Evolutionary conservation across 2,888 invertebrate genomes (phyloP).

Genomic region (Asteroscopus sphinx): DNA sequence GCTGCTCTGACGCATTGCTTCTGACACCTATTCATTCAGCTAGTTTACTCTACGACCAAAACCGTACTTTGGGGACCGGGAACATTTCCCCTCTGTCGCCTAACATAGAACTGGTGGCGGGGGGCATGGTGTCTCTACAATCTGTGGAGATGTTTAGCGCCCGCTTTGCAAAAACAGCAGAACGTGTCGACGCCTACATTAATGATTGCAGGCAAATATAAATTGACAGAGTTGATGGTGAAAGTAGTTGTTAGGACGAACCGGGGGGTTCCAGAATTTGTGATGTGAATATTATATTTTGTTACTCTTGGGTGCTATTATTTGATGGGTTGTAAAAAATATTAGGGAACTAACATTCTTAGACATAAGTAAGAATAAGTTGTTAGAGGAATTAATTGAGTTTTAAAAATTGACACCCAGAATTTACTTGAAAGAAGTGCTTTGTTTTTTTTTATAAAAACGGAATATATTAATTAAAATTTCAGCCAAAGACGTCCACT

Average conservation of each 20-base stretch:
- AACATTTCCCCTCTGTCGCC: conserved; percentile 57
- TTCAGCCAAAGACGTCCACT: too few relatives aligned
- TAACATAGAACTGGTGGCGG: conserved; percentile 37
- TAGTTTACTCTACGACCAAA: conserved; percentile 73
- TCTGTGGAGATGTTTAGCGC: conserved; percentile 35
- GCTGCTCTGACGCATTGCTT: conserved; percentile 81
- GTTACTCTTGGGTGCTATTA: conserved; percentile 60
- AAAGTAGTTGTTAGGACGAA: conserved; percentile 84
- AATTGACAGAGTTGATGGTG: conserved; percentile 83
- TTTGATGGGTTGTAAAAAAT: conserved; percentile 60
- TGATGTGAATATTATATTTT: conserved; percentile 84
- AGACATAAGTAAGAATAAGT: too few relatives aligned
- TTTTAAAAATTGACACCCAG: too few relatives aligned
- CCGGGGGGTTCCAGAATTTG: conserved; percentile 75
- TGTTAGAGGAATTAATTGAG: too few relatives aligned
- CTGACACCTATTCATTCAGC: conserved; percentile 86
- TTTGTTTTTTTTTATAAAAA: too few relatives aligned
- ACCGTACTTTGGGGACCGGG: conserved; percentile 56
- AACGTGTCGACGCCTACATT: conserved; percentile 74
- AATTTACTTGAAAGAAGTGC: too few relatives aligned
- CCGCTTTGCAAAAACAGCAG: conserved; percentile 65
- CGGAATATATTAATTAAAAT: too few relatives aligned
- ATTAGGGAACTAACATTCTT: conserved; percentile 3
- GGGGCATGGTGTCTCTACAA: conserved; percentile 55
- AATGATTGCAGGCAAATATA: conserved; percentile 86